Base-by-base conservation (phyloP, 1,140 invertebrate species). In the Oryctes rhinoceros region DNA sequence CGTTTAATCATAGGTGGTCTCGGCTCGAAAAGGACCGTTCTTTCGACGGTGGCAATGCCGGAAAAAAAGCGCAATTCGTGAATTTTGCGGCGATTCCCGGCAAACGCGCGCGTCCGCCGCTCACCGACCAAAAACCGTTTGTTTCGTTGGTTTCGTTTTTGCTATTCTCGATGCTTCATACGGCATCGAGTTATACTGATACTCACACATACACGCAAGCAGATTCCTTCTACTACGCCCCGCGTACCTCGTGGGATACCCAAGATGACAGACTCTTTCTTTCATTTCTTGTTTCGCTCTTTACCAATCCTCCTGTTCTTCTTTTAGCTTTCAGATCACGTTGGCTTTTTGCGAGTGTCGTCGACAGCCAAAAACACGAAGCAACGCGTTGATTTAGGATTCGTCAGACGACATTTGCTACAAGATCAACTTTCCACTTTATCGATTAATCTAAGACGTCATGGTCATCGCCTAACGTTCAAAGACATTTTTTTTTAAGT, bases 1-100 rank as follows among this genome's bases (percentile, higher is more conserved):
- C 53, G 53, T 18, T 59, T 59, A 59, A 59, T 59, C 53, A 59
- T 59, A 59, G 53, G 53, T 59, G 53, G 53, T 59, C 53, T 59
- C 18, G 39, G 18, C 53, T 59, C 53, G 53, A 59, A 59, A 59
- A 59, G 53, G 53, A 59, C 53, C 53, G 53, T 59, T 59, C 53
- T 59, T 59, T 59, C 18, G 15, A 18, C 18, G 53, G 53, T 44
- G 39, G 39, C 39, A 10, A 44, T 44, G 53, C 15, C 18, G 18
- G 53, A 59, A 59, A 59, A 48, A 59, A 59, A 59, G 53, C 53
- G 53, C 53, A 59, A 59, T 59, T 59, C 53, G 53, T 59, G 53
- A 59, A 59, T 59, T 59, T 59, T 59, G 53, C 53, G 53, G 53
- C 53, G 53, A 59, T 59, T 59, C 18, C 53, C 18, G 53, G 53